Base-by-base conservation (phyloP, 2,888 invertebrate genomes). In the Lepidochrysops patricia region DNA sequence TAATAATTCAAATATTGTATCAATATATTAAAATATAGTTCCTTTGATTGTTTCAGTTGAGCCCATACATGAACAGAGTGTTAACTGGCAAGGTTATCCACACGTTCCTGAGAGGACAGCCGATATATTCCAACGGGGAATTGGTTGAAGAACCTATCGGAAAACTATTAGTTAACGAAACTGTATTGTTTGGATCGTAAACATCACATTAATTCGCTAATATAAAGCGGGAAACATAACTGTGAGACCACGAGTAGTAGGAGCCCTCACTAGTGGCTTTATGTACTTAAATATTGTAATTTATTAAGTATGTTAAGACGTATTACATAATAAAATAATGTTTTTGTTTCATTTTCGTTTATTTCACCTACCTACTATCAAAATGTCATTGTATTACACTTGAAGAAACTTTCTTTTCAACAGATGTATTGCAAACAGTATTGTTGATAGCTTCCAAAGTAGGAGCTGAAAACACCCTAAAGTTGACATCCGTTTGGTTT, bases 391-490 rank as follows among this genome's bases (percentile, higher is more conserved):
- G n/a, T n/a, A n/a, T n/a, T n/a, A n/a, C n/a, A n/a, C n/a, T n/a
- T n/a, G n/a, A n/a, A n/a, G n/a, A n/a, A n/a, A n/a, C n/a, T n/a
- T n/a, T n/a, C n/a, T n/a, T n/a, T n/a, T n/a, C n/a, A n/a, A n/a
- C n/a, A 4, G n/a, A 2, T 4, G 90, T 86, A 71, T 93, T 93
- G 71, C 95, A 95, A 0, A 93, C 91, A 0, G 95, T 95, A 57
- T 93, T 92, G 65, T 91, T 91, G 43, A 95, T 93, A 1, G 94
- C 94, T 57, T 94, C 93, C 3, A 91, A 75, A 0, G 94, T 92
- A 0, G 91, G 90, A 0, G 93, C 94, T 0, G 91, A 93, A 61
- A 94, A 87, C 62, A 95, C 91, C 54, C 94, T 91, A 70, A 94
- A 95, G 70, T 95, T 95, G 0, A 92, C 90, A 15, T 93, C 93